Percentiles rank a stretch among this genome's conserved stretches.
phyloP scores from a whole-genome alignment of 2,888 invertebrate species.

The Vanessa cardui region DNA sequence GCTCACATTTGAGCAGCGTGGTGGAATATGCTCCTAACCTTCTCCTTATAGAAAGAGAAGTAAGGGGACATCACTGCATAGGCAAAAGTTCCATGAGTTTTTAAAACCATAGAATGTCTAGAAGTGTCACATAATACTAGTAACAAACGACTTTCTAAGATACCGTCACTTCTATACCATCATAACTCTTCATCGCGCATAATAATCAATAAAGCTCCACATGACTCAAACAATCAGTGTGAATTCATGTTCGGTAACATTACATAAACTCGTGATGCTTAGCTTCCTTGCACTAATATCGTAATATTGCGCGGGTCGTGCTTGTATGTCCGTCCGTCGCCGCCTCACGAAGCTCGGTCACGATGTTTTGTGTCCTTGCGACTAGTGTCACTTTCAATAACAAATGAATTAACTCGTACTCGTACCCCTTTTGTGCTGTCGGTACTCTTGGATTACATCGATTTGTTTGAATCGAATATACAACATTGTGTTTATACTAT shows the following conservation, averaged over 20 bases:
- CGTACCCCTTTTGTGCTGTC: not conserved
- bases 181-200: not conserved
- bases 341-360: constrained; percentile 42
- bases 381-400: constrained; percentile 44
- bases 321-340: constrained; percentile 43
- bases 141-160: too few relatives aligned
- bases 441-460: too few relatives aligned
- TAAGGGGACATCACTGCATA: too few relatives aligned
- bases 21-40: too few relatives aligned
- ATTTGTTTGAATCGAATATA: too few relatives aligned
- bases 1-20: too few relatives aligned
- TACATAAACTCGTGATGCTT: constrained; percentile 41
- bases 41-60: too few relatives aligned
- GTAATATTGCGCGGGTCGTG: constrained; percentile 45
- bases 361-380: constrained; percentile 50
- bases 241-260: constrained; percentile 16
- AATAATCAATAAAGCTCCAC: not conserved
- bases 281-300: constrained; percentile 24
- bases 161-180: not conserved
- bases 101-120: too few relatives aligned
- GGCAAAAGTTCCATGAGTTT: too few relatives aligned
- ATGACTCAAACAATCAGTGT: not conserved
- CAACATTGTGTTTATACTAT: too few relatives aligned
- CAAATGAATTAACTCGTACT: constrained; percentile 21
- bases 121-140: too few relatives aligned